Base-by-base conservation (phyloP, 2,888 invertebrate species). In the Ophioninae sp. region DNA sequence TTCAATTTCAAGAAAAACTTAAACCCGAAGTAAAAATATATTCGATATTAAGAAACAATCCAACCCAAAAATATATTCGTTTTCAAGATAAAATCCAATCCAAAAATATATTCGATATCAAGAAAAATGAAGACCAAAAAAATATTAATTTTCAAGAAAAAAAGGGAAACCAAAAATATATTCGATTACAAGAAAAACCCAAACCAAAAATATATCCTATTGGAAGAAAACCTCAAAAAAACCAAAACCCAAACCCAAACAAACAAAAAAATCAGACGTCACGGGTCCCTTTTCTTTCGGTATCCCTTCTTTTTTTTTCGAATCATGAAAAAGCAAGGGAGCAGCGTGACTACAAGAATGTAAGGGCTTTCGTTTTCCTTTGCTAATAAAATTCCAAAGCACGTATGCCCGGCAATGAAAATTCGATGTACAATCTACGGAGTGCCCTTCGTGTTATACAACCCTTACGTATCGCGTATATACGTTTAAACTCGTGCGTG, bases 401-500 rank as follows among this genome's bases (percentile, higher is more conserved):
- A 84, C 84, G 84, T 84, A 84, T 84, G 79, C 79, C 41, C 41
- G 76, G 81, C 84, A 76, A 84, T 84, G 84, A 81, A 84, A 84
- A 81, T 84, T 81, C 81, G 81, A 76, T 81, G 78, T 84, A 84
- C 81, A 74, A 68, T 57, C 72, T 68, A 69, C 56, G n/a, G 20
- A 61, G 50, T 57, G 50, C 85, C 70, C 75, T 70, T 21, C 57
- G 41, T 65, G 50, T 61, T 17, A 67, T 59, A 74, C 44, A 59
- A 74, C 74, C 72, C 50, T 23, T 6, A 21, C 23, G 21, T 44
- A 62, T 62, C 44, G n/a, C 59, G 8, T 41, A 74, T 64, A 64
- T 30, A 57, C 30, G 37, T 59, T 13, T 75, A 21, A 21, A 41
- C 17, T 0, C 17, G 0, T 44, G 0, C 13, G 2, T 44, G 10